Evolutionary conservation across 2,797 vertebrate genomes (phyloP).

Genomic region (Sebastes taczanowskii): DNA sequence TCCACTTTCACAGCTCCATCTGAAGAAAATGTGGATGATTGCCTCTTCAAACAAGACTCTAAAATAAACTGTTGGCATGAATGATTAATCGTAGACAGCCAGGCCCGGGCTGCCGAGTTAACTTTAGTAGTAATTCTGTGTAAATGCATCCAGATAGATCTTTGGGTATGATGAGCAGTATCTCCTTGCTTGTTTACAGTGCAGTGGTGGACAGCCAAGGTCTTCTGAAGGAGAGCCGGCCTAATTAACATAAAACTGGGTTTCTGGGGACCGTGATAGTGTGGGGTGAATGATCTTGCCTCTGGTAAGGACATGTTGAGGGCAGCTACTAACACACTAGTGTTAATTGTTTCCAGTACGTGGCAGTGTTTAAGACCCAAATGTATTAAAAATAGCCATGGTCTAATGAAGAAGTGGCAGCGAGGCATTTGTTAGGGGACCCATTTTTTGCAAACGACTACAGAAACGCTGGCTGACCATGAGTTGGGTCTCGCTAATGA

Average conservation of each 20-base stretch:
- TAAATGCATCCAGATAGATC: conserved; percentile 51
- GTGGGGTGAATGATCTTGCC: conserved; percentile 88
- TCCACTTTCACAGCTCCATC: conserved; percentile 65
- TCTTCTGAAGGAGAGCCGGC: conserved; percentile 91
- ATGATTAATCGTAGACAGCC: conserved; percentile 68
- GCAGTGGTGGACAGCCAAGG: conserved; percentile 90
- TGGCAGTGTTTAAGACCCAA: conserved; percentile 86
- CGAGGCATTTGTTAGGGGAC: conserved; percentile 70
- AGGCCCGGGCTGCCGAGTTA: conserved; percentile 50
- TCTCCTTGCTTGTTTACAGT: conserved; percentile 85
- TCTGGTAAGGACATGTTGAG: conserved; percentile 91
- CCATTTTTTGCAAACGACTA: conserved; percentile 52
- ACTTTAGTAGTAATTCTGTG: conserved; percentile 63
- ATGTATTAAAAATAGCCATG: conserved; percentile 78
- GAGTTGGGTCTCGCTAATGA: conserved; percentile 51
- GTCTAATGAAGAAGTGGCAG: conserved; percentile 77
- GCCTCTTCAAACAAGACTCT: conserved; percentile 74
- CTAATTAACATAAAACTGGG: conserved; percentile 92
- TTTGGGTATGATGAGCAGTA: conserved; percentile 32
- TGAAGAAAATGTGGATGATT: conserved; percentile 66
- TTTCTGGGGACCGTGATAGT: conserved; percentile 80
- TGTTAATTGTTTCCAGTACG: conserved; percentile 89
- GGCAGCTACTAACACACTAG: conserved; percentile 85
- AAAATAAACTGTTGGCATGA: conserved; percentile 72
- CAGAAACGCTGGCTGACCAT: conserved; percentile 52